These are phyloP conservation scores for Ochropacha duplaris DNA, from an alignment of 2,888 invertebrate species.

Conservation along the genomic window DNA sequence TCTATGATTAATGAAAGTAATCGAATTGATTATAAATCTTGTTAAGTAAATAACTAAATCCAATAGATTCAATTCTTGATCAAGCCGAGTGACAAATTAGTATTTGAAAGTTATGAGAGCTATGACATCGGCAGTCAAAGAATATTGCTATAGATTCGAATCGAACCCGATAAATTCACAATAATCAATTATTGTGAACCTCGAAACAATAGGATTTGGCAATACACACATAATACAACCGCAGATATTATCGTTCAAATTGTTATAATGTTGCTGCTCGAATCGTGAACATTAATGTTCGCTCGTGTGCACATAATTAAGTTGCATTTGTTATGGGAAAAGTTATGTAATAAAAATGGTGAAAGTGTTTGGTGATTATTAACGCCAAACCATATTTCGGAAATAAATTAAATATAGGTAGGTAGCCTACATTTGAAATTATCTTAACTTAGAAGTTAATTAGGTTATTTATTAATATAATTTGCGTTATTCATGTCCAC, in stretches of 20 bases:
- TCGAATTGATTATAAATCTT: not conserved
- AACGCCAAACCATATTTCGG: not conserved
- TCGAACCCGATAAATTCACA: slow-evolving; percentile 36
- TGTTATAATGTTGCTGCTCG: slow-evolving; percentile 52
- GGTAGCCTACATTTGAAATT: too few relatives aligned
- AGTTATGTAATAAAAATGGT: slow-evolving; percentile 17
- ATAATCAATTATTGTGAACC: slow-evolving; percentile 44
- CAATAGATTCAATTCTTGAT: not conserved
- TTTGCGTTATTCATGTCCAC: too few relatives aligned
- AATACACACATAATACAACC: slow-evolving; percentile 47
- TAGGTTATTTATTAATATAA: too few relatives aligned
- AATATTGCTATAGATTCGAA: slow-evolving; percentile 14
- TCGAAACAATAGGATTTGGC: slow-evolving; percentile 57
- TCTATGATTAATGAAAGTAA: not conserved
- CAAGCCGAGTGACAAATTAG: not conserved
- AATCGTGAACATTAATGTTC: slow-evolving; percentile 66
- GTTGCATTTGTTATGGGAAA: slow-evolving; percentile 28
- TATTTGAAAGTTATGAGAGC: slow-evolving; percentile 2
- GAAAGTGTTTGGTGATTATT: slow-evolving; percentile 16
- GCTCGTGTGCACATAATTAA: slow-evolving; percentile 70
- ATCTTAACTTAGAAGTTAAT: too few relatives aligned
- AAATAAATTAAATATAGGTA: not conserved
- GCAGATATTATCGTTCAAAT: slow-evolving; percentile 59
- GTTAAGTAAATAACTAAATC: not conserved
- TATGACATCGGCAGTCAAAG: not conserved